phyloP scores from a whole-genome alignment of 2,113 vertebrate species.

The Eptesicus fuscus region DNA sequence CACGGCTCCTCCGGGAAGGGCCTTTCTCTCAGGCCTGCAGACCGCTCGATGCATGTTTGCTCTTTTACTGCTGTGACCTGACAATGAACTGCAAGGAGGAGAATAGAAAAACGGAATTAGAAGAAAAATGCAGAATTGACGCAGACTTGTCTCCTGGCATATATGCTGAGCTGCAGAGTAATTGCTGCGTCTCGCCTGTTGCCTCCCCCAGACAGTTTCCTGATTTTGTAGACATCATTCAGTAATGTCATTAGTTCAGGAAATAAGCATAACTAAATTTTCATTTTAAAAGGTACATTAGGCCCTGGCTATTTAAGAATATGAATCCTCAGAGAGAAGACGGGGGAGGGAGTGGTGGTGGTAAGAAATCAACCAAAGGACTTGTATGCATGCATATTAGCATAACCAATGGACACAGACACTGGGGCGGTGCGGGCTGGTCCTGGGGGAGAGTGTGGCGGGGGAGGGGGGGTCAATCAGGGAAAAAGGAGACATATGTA shows the following conservation, averaged over 20 bases:
- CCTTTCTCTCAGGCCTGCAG: not conserved
- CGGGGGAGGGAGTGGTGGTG: too few relatives aligned
- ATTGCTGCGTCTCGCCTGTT: not conserved
- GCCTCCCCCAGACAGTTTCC: not conserved
- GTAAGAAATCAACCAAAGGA: too few relatives aligned
- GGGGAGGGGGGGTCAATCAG: too few relatives aligned
- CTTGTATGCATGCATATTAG: too few relatives aligned
- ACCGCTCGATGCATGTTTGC: not conserved
- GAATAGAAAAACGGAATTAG: slow-evolving; percentile 34
- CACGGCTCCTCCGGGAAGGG: fast-evolving
- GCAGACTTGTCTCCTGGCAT: not conserved
- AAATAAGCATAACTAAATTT: slow-evolving; percentile 49
- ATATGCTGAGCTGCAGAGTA: not conserved
- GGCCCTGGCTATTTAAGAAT: slow-evolving; percentile 7
- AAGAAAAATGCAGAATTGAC: slow-evolving; percentile 4
- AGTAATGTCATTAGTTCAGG: slow-evolving; percentile 41
- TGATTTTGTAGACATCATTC: slow-evolving; percentile 1
- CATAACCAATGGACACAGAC: too few relatives aligned
- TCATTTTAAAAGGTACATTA: slow-evolving; percentile 16
- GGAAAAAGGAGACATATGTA: too few relatives aligned
- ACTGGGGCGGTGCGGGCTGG: too few relatives aligned
- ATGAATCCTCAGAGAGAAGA: not conserved
- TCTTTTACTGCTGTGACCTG: not conserved
- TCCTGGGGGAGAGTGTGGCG: too few relatives aligned
- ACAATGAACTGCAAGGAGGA: not conserved